Evolutionary conservation across 1,140 invertebrate genomes (phyloP), one percentile per base, ranked within the genome.

Genomic region (Macrobrachium rosenbergii): DNA sequence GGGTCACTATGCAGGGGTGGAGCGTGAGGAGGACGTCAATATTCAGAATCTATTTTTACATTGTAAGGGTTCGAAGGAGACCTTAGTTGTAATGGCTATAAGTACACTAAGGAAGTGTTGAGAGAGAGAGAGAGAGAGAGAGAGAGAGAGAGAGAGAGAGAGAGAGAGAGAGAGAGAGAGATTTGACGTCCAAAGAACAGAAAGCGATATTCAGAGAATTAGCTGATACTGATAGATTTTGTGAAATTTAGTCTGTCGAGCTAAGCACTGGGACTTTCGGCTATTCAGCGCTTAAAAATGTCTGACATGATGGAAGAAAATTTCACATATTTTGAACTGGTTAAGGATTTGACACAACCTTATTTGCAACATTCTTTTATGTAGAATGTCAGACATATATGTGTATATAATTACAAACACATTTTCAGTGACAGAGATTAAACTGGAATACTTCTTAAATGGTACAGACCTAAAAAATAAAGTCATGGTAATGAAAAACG

Each of bases 51-150:
- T 72, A 37, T 72, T n/a, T 72, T 72, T 23, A 37, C 21, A 37
- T 23, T 2, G 69, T 72, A 72, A 37, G 19, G 69, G 69, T 8
- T 72, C 43, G 69, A 28, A 72, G 19, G 19, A 67, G 19, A 23
- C 19, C 19, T 67, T 17, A 67, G 23, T 23, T 21, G 8, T n/a
- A 8, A 67, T n/a, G 0, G 64, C 64, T 23, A 3, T 67, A 3
- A 67, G 23, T 16, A 8, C 23, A 21, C 64, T 23, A 67, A 7
- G 19, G 8, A 67, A 11, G 16, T 21, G 17, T 3, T 21, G 64
- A 67, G 64, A 67, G 73, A 76, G 73, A 52, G 43, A 76, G 73
- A 76, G 23, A 17, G 73, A 37, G 43, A 52, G 43, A 76, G 73
- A 37, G 12, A 52, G 43, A 76, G 12, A 8, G 21, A 28, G 67